Conservation (phyloP, 1,140 invertebrate species). For the Brachionus asplanchnoidis region DNA sequence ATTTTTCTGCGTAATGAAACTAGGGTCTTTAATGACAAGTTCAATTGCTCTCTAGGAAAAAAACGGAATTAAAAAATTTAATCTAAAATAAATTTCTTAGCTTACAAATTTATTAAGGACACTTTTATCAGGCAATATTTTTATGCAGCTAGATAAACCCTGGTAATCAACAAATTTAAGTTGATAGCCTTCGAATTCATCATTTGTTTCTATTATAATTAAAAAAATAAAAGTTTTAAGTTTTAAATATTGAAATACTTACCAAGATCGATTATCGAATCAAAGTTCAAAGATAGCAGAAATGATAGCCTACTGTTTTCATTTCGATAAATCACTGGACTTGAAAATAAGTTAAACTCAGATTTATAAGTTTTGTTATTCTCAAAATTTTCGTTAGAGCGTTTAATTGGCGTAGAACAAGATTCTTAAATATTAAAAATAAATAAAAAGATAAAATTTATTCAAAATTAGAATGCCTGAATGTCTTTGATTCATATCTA, state of each 20-base stretch:
- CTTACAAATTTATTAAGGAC: not conserved
- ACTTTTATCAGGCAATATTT: conserved; percentile 4
- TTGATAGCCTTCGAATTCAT: not conserved
- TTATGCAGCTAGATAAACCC: not conserved
- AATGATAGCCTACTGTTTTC: not conserved
- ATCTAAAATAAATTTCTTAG: not conserved
- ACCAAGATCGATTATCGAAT: not conserved
- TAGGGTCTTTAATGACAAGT: not conserved
- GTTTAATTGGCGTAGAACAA: not conserved
- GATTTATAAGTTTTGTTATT: not conserved
- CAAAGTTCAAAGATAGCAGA: not conserved
- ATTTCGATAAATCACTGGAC: not conserved
- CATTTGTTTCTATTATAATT: not conserved
- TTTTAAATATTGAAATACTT: not conserved
- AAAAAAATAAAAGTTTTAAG: not conserved
- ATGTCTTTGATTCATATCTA: too few relatives aligned
- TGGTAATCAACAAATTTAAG: not conserved
- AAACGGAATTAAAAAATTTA: not conserved
- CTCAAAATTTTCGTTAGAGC: not conserved
- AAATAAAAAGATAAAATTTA: not conserved
- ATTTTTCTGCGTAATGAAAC: not conserved
- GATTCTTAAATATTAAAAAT: not conserved
- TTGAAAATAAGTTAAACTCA: not conserved
- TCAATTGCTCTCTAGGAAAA: not conserved
- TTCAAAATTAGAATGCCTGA: not conserved